A percentile compares a stretch with the other conserved stretches of the same genome.
Conservation (phyloP, 2,113 vertebrate genomes). For the Thalassoma bifasciatum region DNA sequence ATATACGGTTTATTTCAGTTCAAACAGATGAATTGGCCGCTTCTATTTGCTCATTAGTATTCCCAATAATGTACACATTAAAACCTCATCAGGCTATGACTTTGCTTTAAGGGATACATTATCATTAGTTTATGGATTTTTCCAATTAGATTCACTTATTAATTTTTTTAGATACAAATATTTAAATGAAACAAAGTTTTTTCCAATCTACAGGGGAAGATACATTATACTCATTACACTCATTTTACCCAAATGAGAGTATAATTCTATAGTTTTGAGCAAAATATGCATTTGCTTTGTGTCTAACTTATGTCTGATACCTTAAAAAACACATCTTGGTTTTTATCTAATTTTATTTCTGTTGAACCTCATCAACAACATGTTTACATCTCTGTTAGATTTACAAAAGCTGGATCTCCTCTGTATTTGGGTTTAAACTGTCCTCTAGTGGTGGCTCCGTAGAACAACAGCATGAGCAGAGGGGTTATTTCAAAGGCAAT, state of each 20-base stretch:
- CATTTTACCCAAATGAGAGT: too few relatives aligned
- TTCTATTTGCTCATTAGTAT: conserved; percentile 34
- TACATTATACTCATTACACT: conserved; percentile 1
- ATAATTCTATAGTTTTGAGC: background rate
- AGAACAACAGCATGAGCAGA: conserved; percentile 22
- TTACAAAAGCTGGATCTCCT: background rate
- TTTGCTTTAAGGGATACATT: background rate
- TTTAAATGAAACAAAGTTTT: background rate
- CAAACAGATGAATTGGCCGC: background rate
- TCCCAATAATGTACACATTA: conserved; percentile 29
- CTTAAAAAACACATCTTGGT: conserved; percentile 1
- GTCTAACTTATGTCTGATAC: conserved; percentile 3
- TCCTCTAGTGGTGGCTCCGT: conserved; percentile 56
- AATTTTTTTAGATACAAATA: conserved; percentile 3
- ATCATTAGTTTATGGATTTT: background rate
- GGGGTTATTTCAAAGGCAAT: conserved; percentile 69
- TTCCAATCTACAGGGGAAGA: background rate
- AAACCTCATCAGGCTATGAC: background rate
- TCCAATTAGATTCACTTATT: background rate
- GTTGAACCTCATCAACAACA: background rate
- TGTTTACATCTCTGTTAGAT: conserved; percentile 6
- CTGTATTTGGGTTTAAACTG: conserved; percentile 51
- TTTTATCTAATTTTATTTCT: background rate
- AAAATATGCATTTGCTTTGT: conserved; percentile 4
- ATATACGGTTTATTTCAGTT: background rate